Percentiles rank a stretch among this genome's conserved stretches.
Conservation (phyloP, 2,888 invertebrate genomes). For the Ormyrus nitidulus region DNA sequence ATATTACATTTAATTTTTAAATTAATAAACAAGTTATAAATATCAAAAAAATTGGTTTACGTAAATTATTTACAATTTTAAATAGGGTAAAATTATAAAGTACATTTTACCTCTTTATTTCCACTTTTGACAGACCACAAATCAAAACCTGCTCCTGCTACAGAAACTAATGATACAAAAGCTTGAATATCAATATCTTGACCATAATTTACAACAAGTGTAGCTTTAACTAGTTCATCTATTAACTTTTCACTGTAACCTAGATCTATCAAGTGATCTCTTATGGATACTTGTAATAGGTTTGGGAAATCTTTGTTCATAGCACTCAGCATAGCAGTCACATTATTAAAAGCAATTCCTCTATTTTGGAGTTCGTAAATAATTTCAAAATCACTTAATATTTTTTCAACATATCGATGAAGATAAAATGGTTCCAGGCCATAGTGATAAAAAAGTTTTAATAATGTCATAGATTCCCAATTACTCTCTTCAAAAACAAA, state of each 20-base stretch:
- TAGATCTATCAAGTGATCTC: conserved; percentile 71
- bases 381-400: conserved; percentile 72
- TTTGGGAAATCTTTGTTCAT: conserved; percentile 77
- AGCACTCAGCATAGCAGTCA: conserved; percentile 76
- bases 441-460: conserved; percentile 78
- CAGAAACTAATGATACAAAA: conserved; percentile 74
- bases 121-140: conserved; percentile 80
- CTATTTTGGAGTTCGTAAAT: conserved; percentile 78
- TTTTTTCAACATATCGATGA: conserved; percentile 62
- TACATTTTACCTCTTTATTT: conserved; percentile 75
- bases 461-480: conserved; percentile 74
- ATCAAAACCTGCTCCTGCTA: conserved; percentile 77
- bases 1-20: conserved; percentile 12
- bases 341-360: conserved; percentile 76
- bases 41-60: too few relatives aligned
- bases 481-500: conserved; percentile 77
- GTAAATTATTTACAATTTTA: too few relatives aligned
- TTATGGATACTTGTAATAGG: conserved; percentile 73
- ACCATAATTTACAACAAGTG: conserved; percentile 79
- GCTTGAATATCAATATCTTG: conserved; percentile 78
- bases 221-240: conserved; percentile 78
- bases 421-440: conserved; percentile 77
- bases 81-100: too few relatives aligned
- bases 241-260: conserved; percentile 76
- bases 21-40: not conserved